Conservation (phyloP, 2,888 invertebrate species). For the Sussaba pulchella region DNA sequence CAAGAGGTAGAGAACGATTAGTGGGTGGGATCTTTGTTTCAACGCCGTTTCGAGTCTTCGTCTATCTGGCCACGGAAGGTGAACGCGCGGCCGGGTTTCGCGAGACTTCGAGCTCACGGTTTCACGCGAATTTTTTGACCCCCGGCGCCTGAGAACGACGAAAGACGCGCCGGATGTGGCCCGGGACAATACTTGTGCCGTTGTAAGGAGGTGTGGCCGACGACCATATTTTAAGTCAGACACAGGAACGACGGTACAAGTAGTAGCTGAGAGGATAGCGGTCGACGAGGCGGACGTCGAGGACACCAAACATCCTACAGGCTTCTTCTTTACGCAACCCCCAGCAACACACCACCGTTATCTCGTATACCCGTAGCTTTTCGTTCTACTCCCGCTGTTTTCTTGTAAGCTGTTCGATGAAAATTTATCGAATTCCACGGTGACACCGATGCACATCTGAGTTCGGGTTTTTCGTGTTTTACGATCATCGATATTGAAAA, state of each 20-base stretch:
- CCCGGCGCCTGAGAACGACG: conserved; percentile 8
- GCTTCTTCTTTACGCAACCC: conserved; percentile 7
- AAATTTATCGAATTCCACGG: conserved; percentile 60
- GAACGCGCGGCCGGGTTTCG: background rate
- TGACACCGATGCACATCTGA: conserved; percentile 5
- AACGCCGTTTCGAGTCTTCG: conserved; percentile 6
- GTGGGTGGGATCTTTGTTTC: conserved; percentile 56
- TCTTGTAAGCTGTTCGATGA: conserved; percentile 51
- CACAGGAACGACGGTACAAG: conserved; percentile 79
- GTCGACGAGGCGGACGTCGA: conserved; percentile 58
- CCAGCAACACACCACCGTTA: background rate
- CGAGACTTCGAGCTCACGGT: conserved; percentile 20
- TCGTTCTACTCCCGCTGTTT: conserved; percentile 19
- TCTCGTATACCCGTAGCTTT: conserved; percentile 43
- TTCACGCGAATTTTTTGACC: conserved; percentile 52
- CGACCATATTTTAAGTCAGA: conserved; percentile 82
- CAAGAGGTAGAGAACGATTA: conserved; percentile 47
- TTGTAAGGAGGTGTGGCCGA: conserved; percentile 81
- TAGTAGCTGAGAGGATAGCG: conserved; percentile 69
- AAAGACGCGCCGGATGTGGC: conserved; percentile 51
- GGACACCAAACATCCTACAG: conserved; percentile 57
- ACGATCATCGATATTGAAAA: background rate
- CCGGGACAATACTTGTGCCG: conserved; percentile 78
- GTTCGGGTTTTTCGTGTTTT: background rate
- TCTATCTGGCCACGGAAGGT: background rate